A percentile compares a stretch with the other conserved stretches of the same genome.
These are phyloP conservation scores for Aphelocoma californica DNA, from an alignment of 2,797 vertebrate species.

Conservation along the genomic window DNA sequence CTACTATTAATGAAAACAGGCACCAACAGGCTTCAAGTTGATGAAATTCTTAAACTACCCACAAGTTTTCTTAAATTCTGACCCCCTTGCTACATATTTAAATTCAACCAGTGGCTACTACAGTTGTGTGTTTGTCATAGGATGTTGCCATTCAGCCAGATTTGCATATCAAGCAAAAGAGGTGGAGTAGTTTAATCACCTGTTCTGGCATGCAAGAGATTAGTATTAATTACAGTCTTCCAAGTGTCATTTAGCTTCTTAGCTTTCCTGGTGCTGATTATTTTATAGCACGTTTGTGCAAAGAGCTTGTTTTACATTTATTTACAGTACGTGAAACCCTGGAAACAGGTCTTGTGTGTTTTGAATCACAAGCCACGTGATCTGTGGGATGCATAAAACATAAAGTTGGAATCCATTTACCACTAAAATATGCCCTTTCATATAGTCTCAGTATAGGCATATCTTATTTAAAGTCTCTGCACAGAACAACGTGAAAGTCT, in stretches of 20 bases:
- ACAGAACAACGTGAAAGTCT: background rate
- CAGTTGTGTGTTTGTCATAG: background rate
- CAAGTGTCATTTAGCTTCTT: slow-evolving; percentile 1
- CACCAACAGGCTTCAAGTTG: background rate
- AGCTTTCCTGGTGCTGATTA: background rate
- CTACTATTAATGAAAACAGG: background rate
- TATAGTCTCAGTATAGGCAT: background rate
- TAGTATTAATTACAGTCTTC: slow-evolving; percentile 44
- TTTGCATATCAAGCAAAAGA: background rate
- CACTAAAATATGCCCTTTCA: background rate
- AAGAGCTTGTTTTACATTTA: slow-evolving; percentile 45
- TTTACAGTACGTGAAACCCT: background rate
- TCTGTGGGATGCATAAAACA: background rate
- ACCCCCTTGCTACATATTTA: background rate
- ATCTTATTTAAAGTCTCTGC: background rate
- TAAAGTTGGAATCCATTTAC: background rate
- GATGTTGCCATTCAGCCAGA: background rate
- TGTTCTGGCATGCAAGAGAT: slow-evolving; percentile 21
- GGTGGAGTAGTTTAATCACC: background rate
- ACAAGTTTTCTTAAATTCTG: background rate
- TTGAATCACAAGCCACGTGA: slow-evolving; percentile 19
- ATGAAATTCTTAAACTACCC: background rate
- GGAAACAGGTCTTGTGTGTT: background rate
- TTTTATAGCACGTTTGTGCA: background rate
- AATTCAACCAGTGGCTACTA: background rate